Percentiles rank a stretch among this genome's conserved stretches.
phyloP scores from a whole-genome alignment of 2,888 invertebrate genomes.

The Agonum fuliginosum region DNA sequence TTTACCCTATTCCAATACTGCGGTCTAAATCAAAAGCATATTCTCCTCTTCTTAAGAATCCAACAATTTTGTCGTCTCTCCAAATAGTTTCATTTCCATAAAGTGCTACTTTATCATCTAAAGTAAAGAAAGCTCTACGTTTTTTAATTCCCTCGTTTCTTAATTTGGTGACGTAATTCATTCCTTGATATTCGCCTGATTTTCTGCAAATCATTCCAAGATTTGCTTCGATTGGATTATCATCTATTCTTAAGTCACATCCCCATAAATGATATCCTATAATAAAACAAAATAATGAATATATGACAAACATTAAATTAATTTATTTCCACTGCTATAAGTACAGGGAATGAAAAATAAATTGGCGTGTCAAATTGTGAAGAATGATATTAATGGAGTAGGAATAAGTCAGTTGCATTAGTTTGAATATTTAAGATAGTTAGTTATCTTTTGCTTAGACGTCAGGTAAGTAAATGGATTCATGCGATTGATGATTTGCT shows the following conservation, averaged over 20 bases:
- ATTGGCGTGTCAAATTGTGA: too few species aligned
- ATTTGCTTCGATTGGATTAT: constrained; percentile 91
- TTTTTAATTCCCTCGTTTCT: constrained; percentile 81
- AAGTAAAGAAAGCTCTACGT: constrained; percentile 83
- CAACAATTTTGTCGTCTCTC: constrained; percentile 84
- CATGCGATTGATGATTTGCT: constrained; percentile 3
- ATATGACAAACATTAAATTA: too few species aligned
- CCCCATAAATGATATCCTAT: constrained; percentile 91
- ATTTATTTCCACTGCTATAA: neutral
- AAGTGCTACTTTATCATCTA: constrained; percentile 83
- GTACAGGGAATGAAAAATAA: too few species aligned
- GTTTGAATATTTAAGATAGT: too few species aligned
- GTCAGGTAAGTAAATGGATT: too few species aligned
- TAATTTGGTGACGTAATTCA: constrained; percentile 80
- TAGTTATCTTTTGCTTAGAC: too few species aligned
- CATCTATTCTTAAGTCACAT: constrained; percentile 86
- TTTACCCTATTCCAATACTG: constrained; percentile 78
- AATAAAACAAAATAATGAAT: constrained; percentile 64
- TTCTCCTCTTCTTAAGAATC: constrained; percentile 88
- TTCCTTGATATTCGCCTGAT: constrained; percentile 86
- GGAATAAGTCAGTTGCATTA: too few species aligned
- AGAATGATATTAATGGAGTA: too few species aligned
- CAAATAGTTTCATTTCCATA: constrained; percentile 92
- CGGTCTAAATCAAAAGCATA: constrained; percentile 80
- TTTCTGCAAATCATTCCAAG: constrained; percentile 87